Evolutionary conservation across 2,113 vertebrate genomes (phyloP), one percentile per base, ranked within the genome.

Genomic region (Numida meleagris): DNA sequence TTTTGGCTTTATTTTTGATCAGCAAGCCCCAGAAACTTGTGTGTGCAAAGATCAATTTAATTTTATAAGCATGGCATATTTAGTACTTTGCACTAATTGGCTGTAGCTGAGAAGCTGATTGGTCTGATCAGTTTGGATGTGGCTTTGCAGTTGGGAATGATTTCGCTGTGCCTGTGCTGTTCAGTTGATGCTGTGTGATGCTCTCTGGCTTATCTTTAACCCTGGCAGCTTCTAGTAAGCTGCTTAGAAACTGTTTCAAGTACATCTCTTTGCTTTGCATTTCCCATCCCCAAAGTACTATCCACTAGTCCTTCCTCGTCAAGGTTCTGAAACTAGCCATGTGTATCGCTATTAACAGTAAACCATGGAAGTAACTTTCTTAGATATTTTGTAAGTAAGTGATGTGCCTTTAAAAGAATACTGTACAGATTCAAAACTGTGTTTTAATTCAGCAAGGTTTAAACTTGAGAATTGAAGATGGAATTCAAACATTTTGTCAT

Each of bases 201-300:
- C 53, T 82, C 42, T 88, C 38, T 86, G 82, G 63, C 78, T 93
- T 95, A 66, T 83, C 95, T 93, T 94, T 92, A 94, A 95, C 92
- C 72, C 55, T 96, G 94, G 65, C 63, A 91, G 73, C 80, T 86
- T 96, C 94, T 82, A 90, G 2, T 80, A 86, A 92, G 89, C 89
- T 91, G 84, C 87, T 93, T 95, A 80, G 78, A 82, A 89, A 42
- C 85, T 59, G 59, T 73, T 89, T 77, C 67, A 80, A 86, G 0
- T 53, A 67, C 80, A 59, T 38, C 34, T 48, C 50, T 88, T 53
- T 86, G 43, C 81, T 91, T 82, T 91, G 63, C 1, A 1, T 85
- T 90, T 73, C 38, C 48, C 8, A 51, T 77, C 72, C 25, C 68
- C 27, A 33, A 43, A 78, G 80, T 86, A 89, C 55, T 74, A 66